Evolutionary conservation across 2,888 invertebrate genomes (phyloP), one percentile per base, ranked within the genome.

Genomic region (Lepidocyrtoides sp.): DNA sequence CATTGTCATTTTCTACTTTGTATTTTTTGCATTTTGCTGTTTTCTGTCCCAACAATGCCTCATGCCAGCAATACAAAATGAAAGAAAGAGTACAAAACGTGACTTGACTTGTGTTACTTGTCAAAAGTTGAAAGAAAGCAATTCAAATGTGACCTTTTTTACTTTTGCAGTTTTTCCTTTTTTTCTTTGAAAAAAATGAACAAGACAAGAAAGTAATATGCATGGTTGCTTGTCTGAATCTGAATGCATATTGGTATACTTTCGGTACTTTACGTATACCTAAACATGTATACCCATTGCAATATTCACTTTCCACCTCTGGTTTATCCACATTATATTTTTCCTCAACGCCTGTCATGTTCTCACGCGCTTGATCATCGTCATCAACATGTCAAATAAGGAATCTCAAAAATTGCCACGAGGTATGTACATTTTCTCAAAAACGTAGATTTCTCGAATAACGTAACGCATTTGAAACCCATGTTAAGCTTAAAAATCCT

Each of bases 141-240:
- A 89, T 89, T 83, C 89, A 89, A 89, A 89, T 89, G 83, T 83
- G 89, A 89, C 89, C 89, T 81, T 88, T 88, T 51, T 81, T 44
- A 3, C 23, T 44, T 44, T 36, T 7, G 2, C 36, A 2, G 36
- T 36, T 36, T 72, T 44, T 72, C 29, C 75, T 26, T 48, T 29
- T 26, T 51, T 4, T 48, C n/a, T n/a, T 3, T 8, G 5, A 5
- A 75, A 75, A 75, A 51, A 72, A 72, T 69, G 69, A 69, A 17
- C 69, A 36, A 69, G 63, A 36, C 69, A 32, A 36, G 32, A 36
- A 36, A 20, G 57, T 29, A 82, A 63, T 48, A 69, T 69, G 84
- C 69, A 66, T 41, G 57, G 29, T 0, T 36, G 48, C 8, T n/a
- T 29, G 29, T 29, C 20, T 63, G 26, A 23, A 26, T 7, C n/a